A percentile compares a stretch with the other conserved stretches of the same genome.
Conservation (phyloP, 2,888 invertebrate genomes). For the Caenorhabditis zanzibari region DNA sequence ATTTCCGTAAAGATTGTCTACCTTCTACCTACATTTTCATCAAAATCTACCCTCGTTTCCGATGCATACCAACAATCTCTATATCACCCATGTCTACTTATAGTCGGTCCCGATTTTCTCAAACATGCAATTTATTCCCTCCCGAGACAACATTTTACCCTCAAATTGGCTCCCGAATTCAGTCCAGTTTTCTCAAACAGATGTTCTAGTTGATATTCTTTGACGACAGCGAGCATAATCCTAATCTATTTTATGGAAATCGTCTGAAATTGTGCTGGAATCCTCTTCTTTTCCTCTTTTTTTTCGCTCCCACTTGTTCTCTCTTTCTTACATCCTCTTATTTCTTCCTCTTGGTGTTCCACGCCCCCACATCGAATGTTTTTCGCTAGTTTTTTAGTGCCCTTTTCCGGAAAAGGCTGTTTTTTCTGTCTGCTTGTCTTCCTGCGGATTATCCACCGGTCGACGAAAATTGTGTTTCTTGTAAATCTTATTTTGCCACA, state of each 20-base stretch:
- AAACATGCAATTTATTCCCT: neutral
- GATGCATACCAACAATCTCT: conserved; percentile 22
- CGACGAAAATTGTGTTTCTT: conserved; percentile 25
- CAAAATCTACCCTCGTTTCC: neutral
- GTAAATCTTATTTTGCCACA: conserved; percentile 18
- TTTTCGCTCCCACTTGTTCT: neutral
- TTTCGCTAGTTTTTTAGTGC: conserved; percentile 18
- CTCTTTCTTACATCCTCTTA: neutral
- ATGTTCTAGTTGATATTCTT: too few species aligned
- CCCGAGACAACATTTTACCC: neutral
- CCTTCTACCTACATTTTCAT: neutral
- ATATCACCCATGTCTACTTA: conserved; percentile 15
- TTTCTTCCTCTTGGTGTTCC: neutral
- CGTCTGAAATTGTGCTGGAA: neutral
- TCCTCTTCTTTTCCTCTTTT: neutral
- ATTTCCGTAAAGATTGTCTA: conserved; percentile 19
- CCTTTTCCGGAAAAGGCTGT: conserved; percentile 19
- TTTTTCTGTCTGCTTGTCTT: conserved; percentile 1
- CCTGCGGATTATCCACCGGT: conserved; percentile 20
- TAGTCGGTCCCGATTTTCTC: conserved; percentile 8
- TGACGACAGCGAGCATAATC: neutral
- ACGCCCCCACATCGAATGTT: conserved; percentile 23
- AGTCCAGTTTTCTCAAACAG: too few species aligned
- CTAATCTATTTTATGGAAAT: neutral
- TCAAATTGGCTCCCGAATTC: too few species aligned